Percentiles rank a stretch among this genome's conserved stretches.
phyloP scores from a whole-genome alignment of 2,797 vertebrate genomes.

The Mallotus villosus region DNA sequence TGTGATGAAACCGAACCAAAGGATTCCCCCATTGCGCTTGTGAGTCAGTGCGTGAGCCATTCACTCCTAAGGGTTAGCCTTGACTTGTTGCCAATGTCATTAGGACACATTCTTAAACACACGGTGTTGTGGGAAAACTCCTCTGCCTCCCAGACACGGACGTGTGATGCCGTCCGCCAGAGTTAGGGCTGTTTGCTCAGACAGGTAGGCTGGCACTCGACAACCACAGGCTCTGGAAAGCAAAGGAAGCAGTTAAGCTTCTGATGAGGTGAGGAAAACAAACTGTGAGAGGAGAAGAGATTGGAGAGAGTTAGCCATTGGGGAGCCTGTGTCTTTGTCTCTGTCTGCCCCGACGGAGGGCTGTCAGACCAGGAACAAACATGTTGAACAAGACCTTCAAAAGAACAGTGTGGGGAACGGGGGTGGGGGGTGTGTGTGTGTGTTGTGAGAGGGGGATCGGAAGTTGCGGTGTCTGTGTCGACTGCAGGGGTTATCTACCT shows the following conservation, averaged over 20 bases:
- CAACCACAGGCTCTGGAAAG: constrained; percentile 49
- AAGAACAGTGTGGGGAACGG: constrained; percentile 50
- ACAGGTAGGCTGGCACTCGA: constrained; percentile 36
- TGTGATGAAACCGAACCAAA: constrained; percentile 64
- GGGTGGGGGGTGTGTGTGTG: constrained; percentile 34
- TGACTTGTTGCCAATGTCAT: constrained; percentile 45
- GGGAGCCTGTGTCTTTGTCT: constrained; percentile 23
- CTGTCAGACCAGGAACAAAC: constrained; percentile 69
- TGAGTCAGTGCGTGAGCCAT: constrained; percentile 58
- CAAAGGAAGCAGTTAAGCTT: constrained; percentile 64
- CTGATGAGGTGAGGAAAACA: constrained; percentile 60
- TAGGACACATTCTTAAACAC: constrained; percentile 26
- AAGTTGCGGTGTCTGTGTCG: constrained; percentile 58
- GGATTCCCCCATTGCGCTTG: constrained; percentile 65
- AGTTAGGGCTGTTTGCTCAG: constrained; percentile 50
- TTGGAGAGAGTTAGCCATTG: constrained; percentile 27
- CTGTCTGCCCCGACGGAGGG: constrained; percentile 54
- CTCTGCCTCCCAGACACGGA: constrained; percentile 49
- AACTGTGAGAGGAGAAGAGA: constrained; percentile 50
- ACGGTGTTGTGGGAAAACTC: constrained; percentile 29
- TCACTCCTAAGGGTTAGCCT: constrained; percentile 44
- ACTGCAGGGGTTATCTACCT: constrained; percentile 69
- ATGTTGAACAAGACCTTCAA: constrained; percentile 66
- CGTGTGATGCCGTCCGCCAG: constrained; percentile 49
- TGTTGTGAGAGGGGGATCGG: constrained; percentile 53